Evolutionary conservation across 2,113 vertebrate genomes (phyloP), one percentile per base, ranked within the genome.

Genomic region (Alosa alosa): DNA sequence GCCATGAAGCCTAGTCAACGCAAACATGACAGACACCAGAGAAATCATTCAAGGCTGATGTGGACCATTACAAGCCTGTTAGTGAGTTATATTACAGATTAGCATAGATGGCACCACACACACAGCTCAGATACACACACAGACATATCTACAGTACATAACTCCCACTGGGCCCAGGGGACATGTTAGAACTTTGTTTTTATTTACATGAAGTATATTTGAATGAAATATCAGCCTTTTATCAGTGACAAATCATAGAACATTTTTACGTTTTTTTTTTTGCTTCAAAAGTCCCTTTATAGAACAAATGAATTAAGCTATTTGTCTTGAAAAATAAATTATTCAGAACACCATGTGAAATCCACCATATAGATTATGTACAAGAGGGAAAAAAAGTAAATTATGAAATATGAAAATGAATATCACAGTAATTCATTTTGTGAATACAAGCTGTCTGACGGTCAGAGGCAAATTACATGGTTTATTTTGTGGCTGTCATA

Each of bases 191-290:
- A 15, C 36, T 17, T n/a, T 15, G 4, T 0, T 78, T 78, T 78
- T 78, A 78, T 78, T 78, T 15, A 78, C 72, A 78, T 11, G 10
- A 78, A 78, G 72, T 39, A 78, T 78, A 78, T 39, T 41, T 78
- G 31, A 78, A 78, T 18, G 3, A 39, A 78, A 78, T 15, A 39
- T 41, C 72, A 36, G 72, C 4, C 17, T 36, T 39, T 78, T 60
- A 11, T 60, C 5, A 60, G 4, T 60, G 20, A 60, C 55, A 60
- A 13, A 78, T 39, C 13, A 39, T 17, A 36, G 13, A 36, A 17
- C 13, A 78, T 39, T 78, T 36, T 20, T 60, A 13, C 13, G 6
- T 36, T 17, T 72, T 3, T 72, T 36, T 72, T 72, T 72, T 78
- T 78, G 72, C 72, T 78, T 78, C 25, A 36, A 18, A 75, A 39